phyloP scores from a whole-genome alignment of 2,797 vertebrate species.

The Pseudochirops corinnae region DNA sequence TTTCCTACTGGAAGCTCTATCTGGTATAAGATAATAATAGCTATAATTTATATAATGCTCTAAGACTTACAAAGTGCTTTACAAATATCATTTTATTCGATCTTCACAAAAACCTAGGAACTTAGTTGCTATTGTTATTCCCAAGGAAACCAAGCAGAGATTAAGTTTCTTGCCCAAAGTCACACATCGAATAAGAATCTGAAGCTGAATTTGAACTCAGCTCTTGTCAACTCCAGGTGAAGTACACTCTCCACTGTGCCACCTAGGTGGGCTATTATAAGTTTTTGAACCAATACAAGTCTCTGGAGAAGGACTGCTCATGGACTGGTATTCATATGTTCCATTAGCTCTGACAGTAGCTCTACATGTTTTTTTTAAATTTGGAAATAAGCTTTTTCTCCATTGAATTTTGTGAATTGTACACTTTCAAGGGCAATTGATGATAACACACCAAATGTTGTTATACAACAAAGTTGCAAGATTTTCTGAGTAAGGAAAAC shows the following conservation, averaged over 20 bases:
- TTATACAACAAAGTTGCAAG: background rate
- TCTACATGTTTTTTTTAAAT: background rate
- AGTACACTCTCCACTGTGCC: background rate
- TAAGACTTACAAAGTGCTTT: background rate
- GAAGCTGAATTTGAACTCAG: background rate
- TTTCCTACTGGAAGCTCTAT: background rate
- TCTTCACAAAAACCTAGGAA: background rate
- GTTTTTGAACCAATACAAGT: background rate
- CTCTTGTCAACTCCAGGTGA: background rate
- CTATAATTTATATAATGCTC: background rate
- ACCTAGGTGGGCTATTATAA: background rate
- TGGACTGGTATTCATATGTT: background rate
- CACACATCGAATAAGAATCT: background rate
- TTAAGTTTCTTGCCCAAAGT: background rate
- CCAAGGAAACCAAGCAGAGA: background rate
- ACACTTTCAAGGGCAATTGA: background rate
- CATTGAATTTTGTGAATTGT: background rate
- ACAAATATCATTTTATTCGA: background rate
- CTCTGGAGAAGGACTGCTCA: background rate
- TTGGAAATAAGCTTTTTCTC: background rate
- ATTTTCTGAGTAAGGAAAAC: background rate
- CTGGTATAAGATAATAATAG: background rate
- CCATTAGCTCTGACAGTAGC: background rate
- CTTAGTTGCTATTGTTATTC: background rate
- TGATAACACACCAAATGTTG: background rate